These are phyloP conservation scores for Axinella damicornis DNA, from an alignment of 37 sponge, comb jelly and placozoan species.

Conservation along the genomic window DNA sequence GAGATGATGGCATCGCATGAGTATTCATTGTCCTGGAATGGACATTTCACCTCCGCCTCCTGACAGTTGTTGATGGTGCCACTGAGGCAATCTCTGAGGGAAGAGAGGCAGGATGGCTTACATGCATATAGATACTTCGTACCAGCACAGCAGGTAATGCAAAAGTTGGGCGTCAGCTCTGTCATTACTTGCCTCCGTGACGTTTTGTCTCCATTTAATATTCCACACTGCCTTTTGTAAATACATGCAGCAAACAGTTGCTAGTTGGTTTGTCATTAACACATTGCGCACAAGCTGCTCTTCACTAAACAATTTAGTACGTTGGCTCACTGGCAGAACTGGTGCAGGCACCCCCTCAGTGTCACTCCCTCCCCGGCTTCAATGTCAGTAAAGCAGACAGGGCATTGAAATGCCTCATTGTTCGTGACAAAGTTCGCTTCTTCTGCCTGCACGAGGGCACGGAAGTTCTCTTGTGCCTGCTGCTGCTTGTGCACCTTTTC, in stretches of 20 bases:
- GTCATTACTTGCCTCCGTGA: too few species aligned
- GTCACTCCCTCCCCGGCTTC: conserved; percentile 88
- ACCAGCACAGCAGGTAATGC: too few species aligned
- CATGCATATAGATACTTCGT: too few species aligned
- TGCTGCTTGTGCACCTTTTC: conserved; percentile 26
- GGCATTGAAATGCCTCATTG: conserved; percentile 83
- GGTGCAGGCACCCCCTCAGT: conserved; percentile 84
- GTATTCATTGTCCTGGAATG: conserved; percentile 68
- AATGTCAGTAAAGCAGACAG: conserved; percentile 64
- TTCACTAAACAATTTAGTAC: too few species aligned
- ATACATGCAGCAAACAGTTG: too few species aligned
- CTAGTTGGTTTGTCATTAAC: too few species aligned
- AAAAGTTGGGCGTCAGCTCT: too few species aligned
- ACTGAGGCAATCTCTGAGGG: conserved; percentile 77
- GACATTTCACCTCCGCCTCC: conserved; percentile 90
- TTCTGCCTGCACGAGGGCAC: conserved; percentile 58
- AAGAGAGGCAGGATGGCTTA: background rate
- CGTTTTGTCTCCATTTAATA: too few species aligned
- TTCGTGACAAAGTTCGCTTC: conserved; percentile 56
- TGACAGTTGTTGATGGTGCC: conserved; percentile 43
- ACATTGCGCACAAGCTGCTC: too few species aligned
- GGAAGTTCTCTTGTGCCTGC: conserved; percentile 66
- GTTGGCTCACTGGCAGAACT: conserved; percentile 85
- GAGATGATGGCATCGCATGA: conserved; percentile 69
- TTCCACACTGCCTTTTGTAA: too few species aligned